Conservation (phyloP, 1,140 invertebrate genomes). For the Thaumatotibia leucotreta region DNA sequence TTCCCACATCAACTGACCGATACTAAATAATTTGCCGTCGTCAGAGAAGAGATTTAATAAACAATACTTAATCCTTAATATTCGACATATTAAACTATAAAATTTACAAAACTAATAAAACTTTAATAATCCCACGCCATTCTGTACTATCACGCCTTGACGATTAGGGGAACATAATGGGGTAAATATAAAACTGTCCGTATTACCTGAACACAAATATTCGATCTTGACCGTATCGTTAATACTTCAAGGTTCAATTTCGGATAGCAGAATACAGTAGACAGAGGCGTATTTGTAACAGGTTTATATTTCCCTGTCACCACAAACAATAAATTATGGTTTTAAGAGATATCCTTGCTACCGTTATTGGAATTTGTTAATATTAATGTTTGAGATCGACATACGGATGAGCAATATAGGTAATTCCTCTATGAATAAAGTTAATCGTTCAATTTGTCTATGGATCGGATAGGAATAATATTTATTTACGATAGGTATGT, state of each 20-base stretch:
- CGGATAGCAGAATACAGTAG: neutral
- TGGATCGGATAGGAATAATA: too few species aligned
- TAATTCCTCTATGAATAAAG: neutral
- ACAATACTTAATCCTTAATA: neutral
- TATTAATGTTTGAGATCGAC: neutral
- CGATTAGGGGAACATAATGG: neutral
- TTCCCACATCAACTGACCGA: too few species aligned
- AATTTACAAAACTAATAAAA: neutral
- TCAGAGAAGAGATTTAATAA: neutral
- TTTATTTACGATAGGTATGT: too few species aligned
- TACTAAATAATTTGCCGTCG: too few species aligned
- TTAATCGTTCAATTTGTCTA: neutral
- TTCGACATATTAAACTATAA: neutral
- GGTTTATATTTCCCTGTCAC: neutral
- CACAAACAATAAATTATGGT: neutral
- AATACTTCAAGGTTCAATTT: neutral
- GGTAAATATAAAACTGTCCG: neutral
- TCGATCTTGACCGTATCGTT: neutral
- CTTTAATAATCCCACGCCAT: neutral
- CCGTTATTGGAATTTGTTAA: neutral
- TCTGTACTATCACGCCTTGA: neutral
- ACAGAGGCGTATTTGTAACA: neutral
- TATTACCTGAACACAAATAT: neutral
- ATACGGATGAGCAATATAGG: neutral
- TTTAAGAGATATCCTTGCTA: neutral